These are phyloP conservation scores for Karalla daura DNA, from an alignment of 2,797 vertebrate genomes.

Conservation along the genomic window DNA sequence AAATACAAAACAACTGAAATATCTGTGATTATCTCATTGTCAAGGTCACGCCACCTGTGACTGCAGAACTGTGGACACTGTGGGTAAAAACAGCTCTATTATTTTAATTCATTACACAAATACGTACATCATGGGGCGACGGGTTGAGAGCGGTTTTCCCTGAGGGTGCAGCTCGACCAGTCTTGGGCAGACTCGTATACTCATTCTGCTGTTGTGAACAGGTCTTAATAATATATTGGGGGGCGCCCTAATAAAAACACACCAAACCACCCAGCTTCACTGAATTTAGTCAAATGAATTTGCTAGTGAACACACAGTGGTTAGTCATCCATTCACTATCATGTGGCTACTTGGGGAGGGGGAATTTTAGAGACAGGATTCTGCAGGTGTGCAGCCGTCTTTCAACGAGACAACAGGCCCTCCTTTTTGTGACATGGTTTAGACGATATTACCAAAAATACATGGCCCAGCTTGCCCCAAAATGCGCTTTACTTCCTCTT, in stretches of 20 bases:
- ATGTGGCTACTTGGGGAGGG: neutral
- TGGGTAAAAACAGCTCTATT: too few species aligned
- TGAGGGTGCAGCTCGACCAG: too few species aligned
- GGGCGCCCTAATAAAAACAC: too few species aligned
- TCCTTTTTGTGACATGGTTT: neutral
- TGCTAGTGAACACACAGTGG: neutral
- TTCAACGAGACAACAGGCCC: conserved; percentile 27
- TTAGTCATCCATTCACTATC: neutral
- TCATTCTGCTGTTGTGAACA: neutral
- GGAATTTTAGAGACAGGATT: conserved; percentile 39
- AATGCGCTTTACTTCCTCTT: conserved; percentile 38
- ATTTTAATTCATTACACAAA: too few species aligned
- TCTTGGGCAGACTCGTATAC: neutral
- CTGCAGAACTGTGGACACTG: too few species aligned
- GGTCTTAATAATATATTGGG: too few species aligned
- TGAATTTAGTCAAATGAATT: conserved; percentile 11
- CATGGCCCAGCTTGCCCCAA: neutral
- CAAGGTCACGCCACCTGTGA: too few species aligned
- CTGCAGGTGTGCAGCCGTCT: conserved; percentile 62
- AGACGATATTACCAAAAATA: neutral
- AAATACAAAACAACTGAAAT: too few species aligned
- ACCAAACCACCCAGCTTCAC: conserved; percentile 48
- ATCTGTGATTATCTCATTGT: too few species aligned
- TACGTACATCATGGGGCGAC: too few species aligned
- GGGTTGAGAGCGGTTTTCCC: too few species aligned